phyloP scores from a whole-genome alignment of 2,888 invertebrate genomes.

The Petrophora chlorosata region DNA sequence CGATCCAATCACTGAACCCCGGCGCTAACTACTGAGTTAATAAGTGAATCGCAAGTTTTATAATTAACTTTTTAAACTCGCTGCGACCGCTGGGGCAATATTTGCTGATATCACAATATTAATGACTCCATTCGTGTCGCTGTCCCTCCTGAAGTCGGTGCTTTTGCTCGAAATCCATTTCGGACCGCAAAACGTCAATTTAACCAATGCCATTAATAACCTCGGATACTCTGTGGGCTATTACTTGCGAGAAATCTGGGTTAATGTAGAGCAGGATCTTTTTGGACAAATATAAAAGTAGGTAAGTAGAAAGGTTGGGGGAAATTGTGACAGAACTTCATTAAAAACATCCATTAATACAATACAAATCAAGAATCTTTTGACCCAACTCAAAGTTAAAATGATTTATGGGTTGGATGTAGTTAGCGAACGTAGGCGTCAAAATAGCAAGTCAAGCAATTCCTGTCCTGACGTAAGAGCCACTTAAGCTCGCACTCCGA shows the following conservation, averaged over 20 bases:
- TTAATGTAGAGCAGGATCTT: neutral
- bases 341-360: too few relatives aligned
- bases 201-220: slow-evolving; percentile 48
- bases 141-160: slow-evolving; percentile 32
- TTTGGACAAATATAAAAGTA: neutral
- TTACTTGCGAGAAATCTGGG: slow-evolving; percentile 44
- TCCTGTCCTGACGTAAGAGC: neutral
- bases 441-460: slow-evolving; percentile 3
- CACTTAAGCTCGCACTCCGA: slow-evolving; percentile 8
- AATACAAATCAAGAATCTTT: too few relatives aligned
- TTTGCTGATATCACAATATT: slow-evolving; percentile 42
- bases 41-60: slow-evolving; percentile 30
- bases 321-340: neutral
- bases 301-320: neutral
- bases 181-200: slow-evolving; percentile 39
- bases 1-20: slow-evolving; percentile 41
- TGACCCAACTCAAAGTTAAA: neutral
- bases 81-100: slow-evolving; percentile 20
- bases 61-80: slow-evolving; percentile 32
- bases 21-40: slow-evolving; percentile 21
- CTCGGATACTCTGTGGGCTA: slow-evolving; percentile 32
- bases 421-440: slow-evolving; percentile 11
- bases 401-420: neutral
- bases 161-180: slow-evolving; percentile 37
- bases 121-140: slow-evolving; percentile 39